These are phyloP conservation scores for Holacanthella duospinosa DNA, from an alignment of 2,888 invertebrate genomes.

Conservation along the genomic window DNA sequence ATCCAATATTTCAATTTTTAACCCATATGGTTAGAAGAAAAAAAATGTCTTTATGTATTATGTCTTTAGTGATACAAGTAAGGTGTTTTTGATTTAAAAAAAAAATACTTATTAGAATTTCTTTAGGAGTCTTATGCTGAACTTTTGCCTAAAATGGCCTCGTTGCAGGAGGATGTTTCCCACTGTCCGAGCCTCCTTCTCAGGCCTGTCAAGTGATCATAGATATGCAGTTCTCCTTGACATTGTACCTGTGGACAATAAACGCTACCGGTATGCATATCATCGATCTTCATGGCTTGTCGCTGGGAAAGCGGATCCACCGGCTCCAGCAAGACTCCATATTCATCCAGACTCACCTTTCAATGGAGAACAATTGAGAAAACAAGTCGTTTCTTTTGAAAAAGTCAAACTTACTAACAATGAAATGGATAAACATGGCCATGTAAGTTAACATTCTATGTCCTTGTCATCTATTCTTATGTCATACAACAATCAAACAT, in stretches of 20 bases:
- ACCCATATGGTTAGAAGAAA: too few species aligned
- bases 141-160: slow-evolving; percentile 8
- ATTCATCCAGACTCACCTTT: slow-evolving; percentile 95
- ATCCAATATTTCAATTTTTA: background rate
- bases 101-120: background rate
- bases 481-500: too few species aligned
- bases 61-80: background rate
- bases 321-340: slow-evolving; percentile 83
- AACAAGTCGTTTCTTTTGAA: slow-evolving; percentile 95
- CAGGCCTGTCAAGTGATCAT: slow-evolving; percentile 67
- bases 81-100: too few species aligned
- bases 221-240: slow-evolving; percentile 89
- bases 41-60: background rate
- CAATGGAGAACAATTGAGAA: slow-evolving; percentile 85
- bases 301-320: slow-evolving; percentile 96
- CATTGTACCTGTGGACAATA: slow-evolving; percentile 92
- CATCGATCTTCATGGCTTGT: slow-evolving; percentile 96
- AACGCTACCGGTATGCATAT: slow-evolving; percentile 94
- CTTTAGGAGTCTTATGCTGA: background rate
- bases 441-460: slow-evolving; percentile 54
- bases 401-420: slow-evolving; percentile 97
- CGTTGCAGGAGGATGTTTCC: slow-evolving; percentile 88
- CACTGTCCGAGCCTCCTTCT: slow-evolving; percentile 86
- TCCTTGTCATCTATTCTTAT: too few species aligned
- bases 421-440: slow-evolving; percentile 91